Base-by-base conservation (phyloP, 2,113 vertebrate genomes). In the Epinephelus lanceolatus region DNA sequence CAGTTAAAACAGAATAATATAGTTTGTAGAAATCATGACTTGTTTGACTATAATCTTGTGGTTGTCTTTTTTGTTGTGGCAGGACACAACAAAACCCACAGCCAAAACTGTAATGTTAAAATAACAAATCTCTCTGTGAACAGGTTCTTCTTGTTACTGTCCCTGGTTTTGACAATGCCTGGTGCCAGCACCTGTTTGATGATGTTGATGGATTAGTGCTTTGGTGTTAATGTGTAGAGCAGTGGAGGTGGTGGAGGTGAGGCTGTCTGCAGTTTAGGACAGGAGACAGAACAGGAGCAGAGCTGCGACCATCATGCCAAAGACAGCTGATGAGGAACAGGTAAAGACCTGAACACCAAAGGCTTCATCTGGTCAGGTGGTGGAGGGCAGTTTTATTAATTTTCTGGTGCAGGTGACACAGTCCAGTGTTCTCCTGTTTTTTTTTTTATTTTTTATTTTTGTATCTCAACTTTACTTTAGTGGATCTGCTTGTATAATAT, bases 121-220 rank as follows among this genome's bases (percentile, higher is more conserved):
- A 10, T 30, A 15, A 40, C 57, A 55, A 52, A 52, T 86, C 14
- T 62, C 78, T 59, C 76, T n/a, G 71, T 42, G 37, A 62, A 47
- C 84, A 86, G 77, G 72, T 86, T 73, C 33, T 68, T 67, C 55
- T 76, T 60, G 76, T 75, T 49, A n/a, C 73, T 23, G 84, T 78
- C 79, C 82, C 79, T 89, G 83, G 81, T 81, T 92, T 81, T 74
- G 81, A 88, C 17, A 67, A 61, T 1, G 47, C 40, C 83, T 87
- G 88, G 71, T 88, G 82, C 84, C 85, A 61, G 75, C 2, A 23
- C 25, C 71, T 91, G 93, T 88, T 91, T 92, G 91, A 86, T 92
- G 83, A 84, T 80, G 90, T 63, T 92, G 92, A 94, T 91, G 91
- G 89, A 93, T 94, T 62, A 55, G 78, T 23, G 75, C 85, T 84